These are phyloP conservation scores for Nematolebias whitei DNA, from an alignment of 2,113 vertebrate species.

Conservation along the genomic window DNA sequence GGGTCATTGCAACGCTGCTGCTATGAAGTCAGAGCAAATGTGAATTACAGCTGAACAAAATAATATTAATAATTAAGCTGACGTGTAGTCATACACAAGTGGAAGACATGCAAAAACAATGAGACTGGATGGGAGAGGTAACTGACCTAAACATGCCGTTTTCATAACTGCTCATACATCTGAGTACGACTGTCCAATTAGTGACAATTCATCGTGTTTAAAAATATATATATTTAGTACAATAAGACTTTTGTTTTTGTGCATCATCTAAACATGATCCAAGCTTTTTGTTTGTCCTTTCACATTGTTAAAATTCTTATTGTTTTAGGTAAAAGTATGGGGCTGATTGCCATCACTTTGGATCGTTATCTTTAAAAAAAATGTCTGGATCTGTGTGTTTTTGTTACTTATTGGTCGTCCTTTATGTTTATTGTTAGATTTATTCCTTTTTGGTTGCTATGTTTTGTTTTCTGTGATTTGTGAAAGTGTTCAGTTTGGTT, in stretches of 20 bases:
- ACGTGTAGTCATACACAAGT: not conserved
- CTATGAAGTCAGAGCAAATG: not conserved
- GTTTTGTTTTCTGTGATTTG: too few relatives aligned
- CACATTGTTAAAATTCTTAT: not conserved
- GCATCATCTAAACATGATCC: not conserved
- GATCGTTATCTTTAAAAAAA: too few relatives aligned
- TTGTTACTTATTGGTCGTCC: too few relatives aligned
- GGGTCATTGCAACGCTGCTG: constrained; percentile 25
- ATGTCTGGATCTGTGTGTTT: too few relatives aligned
- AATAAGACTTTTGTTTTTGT: not conserved
- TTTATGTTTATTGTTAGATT: too few relatives aligned
- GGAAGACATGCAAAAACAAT: not conserved
- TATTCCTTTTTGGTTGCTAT: too few relatives aligned
- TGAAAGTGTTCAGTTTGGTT: too few relatives aligned
- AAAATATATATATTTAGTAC: not conserved
- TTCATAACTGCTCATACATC: not conserved
- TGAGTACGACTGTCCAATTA: not conserved
- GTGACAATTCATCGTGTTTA: not conserved
- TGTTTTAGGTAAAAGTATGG: not conserved
- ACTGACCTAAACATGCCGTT: not conserved
- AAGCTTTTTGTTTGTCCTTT: not conserved
- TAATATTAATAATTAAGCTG: not conserved
- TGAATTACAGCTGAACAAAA: not conserved
- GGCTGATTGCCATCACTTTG: not conserved
- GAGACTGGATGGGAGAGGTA: not conserved